Percentiles rank a stretch among this genome's conserved stretches.
Evolutionary conservation across 2,113 vertebrate genomes (phyloP).

Genomic region (Acrocephalus arundinaceus): DNA sequence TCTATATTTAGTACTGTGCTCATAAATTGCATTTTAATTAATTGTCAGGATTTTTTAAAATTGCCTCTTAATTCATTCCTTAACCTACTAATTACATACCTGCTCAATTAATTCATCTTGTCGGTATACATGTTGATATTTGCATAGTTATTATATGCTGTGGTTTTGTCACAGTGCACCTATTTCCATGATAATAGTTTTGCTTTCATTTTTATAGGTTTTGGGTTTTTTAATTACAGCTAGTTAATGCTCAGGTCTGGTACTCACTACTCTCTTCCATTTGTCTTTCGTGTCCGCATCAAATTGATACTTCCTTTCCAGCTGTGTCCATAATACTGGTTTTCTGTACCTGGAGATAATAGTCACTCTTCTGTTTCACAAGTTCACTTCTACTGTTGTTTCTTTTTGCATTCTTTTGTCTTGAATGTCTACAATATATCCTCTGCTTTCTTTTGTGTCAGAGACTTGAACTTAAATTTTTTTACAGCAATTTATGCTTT

Average conservation of each 20-base stretch:
- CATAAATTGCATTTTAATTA: not conserved
- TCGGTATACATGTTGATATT: not conserved
- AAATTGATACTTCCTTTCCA: not conserved
- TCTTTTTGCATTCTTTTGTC: not conserved
- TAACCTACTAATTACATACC: not conserved
- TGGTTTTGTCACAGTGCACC: not conserved
- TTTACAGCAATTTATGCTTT: not conserved
- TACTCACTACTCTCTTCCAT: accelerated
- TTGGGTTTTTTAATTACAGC: not conserved
- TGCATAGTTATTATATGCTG: not conserved
- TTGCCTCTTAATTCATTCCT: not conserved
- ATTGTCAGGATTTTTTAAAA: not conserved
- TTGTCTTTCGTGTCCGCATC: not conserved
- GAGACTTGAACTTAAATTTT: not conserved
- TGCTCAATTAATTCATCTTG: not conserved
- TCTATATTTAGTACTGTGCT: accelerated
- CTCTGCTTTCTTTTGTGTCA: not conserved
- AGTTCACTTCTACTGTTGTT: not conserved
- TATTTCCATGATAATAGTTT: not conserved
- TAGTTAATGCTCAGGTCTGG: not conserved
- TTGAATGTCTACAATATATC: not conserved
- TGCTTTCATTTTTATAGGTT: not conserved
- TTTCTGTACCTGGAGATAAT: not conserved
- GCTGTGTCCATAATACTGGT: not conserved
- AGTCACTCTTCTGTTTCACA: not conserved